A percentile compares a stretch with the other conserved stretches of the same genome.
Conservation (phyloP, 2,113 vertebrate genomes). For the Chaetodon trifascialis region DNA sequence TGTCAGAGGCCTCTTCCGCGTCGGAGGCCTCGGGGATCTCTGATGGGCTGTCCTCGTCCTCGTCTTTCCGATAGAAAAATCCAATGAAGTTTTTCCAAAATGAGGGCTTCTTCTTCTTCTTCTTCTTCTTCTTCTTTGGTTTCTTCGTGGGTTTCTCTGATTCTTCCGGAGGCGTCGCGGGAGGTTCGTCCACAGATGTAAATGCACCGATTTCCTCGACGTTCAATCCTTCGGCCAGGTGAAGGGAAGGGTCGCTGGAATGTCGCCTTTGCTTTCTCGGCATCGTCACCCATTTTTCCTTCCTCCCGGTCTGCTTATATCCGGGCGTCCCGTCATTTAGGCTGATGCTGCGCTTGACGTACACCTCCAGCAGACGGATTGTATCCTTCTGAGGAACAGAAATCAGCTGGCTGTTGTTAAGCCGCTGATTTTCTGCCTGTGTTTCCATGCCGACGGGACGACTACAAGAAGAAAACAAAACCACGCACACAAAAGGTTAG, state of each 20-base stretch:
- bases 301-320: not conserved
- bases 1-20: not conserved
- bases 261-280: slow-evolving; percentile 55
- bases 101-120: slow-evolving; percentile 81
- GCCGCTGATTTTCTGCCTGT: slow-evolving; percentile 13
- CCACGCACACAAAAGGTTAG: not conserved
- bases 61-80: slow-evolving; percentile 84
- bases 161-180: not conserved
- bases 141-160: slow-evolving; percentile 41
- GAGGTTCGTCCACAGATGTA: not conserved
- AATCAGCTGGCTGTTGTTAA: slow-evolving; percentile 71
- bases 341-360: slow-evolving; percentile 85
- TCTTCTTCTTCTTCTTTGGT: slow-evolving; percentile 80
- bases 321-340: slow-evolving; percentile 53
- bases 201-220: not conserved
- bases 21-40: not conserved
- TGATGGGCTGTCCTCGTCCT: slow-evolving; percentile 65
- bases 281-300: slow-evolving; percentile 69
- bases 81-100: slow-evolving; percentile 83
- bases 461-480: slow-evolving; percentile 11
- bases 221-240: not conserved
- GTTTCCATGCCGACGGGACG: slow-evolving; percentile 55
- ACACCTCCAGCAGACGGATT: slow-evolving; percentile 85
- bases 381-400: slow-evolving; percentile 80
- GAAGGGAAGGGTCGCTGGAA: slow-evolving; percentile 77